phyloP scores from a whole-genome alignment of 1,140 invertebrate genomes.

The Oscheius sp. region DNA sequence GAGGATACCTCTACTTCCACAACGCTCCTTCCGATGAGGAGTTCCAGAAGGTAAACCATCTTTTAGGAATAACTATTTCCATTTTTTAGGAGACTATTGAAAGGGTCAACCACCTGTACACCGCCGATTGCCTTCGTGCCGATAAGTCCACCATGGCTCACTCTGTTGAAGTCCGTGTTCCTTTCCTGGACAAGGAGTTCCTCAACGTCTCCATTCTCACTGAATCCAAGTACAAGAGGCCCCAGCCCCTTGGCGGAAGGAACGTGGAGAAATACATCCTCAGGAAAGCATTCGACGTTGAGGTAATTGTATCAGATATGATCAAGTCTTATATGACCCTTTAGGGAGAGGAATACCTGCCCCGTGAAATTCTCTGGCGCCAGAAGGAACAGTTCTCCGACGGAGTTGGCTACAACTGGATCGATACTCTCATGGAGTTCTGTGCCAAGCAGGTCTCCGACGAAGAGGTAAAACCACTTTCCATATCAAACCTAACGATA shows the following conservation, averaged over 20 bases:
- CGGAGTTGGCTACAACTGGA: constrained; percentile 60
- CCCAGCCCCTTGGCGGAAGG: constrained; percentile 40
- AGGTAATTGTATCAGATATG: constrained; percentile 32
- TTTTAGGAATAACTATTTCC: constrained; percentile 1
- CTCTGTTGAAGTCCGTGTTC: constrained; percentile 56
- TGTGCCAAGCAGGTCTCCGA: constrained; percentile 51
- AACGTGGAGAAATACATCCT: constrained; percentile 56
- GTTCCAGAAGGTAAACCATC: constrained; percentile 51
- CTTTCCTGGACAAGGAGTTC: constrained; percentile 59
- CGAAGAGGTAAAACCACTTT: constrained; percentile 47
- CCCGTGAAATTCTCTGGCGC: constrained; percentile 51
- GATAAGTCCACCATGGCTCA: constrained; percentile 61
- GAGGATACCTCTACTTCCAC: constrained; percentile 61
- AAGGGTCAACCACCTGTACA: constrained; percentile 52
- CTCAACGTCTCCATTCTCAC: constrained; percentile 52
- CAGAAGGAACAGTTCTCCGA: constrained; percentile 61
- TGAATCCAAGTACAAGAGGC: constrained; percentile 45
- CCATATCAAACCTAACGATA: constrained; percentile 9
- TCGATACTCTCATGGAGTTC: constrained; percentile 53
- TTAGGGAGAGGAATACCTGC: constrained; percentile 56
- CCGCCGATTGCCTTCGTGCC: constrained; percentile 57
- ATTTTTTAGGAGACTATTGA: constrained; percentile 52
- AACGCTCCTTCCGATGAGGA: constrained; percentile 58
- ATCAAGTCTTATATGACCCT: constrained; percentile 20
- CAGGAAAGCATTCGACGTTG: constrained; percentile 54